Evolutionary conservation across 2,888 invertebrate species (phyloP), one percentile per base, ranked within the genome.

Genomic region (Gandaritis pyraliata): DNA sequence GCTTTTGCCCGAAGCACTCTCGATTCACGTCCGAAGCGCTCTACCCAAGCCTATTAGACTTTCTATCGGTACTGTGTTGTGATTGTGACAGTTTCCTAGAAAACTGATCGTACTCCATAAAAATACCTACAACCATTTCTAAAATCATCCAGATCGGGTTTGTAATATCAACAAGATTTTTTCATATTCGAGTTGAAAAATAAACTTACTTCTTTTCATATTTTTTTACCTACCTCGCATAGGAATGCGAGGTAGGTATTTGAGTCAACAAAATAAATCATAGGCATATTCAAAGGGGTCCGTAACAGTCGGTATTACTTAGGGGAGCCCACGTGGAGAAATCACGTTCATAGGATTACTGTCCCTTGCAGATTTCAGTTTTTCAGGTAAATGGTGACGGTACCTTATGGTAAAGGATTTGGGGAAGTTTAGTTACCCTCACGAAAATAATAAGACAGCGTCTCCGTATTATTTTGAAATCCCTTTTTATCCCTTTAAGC

Each of bases 281-380:
- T 36, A 56, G 23, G 45, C 30, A 57, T 51, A 49, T 50, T 41
- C 23, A 18, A 50, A 45, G 50, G 36, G 57, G 46, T 45, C 30
- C 45, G 33, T 30, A 50, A 43, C 43, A 43, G 55, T 36, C 16
- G n/a, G 33, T 53, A 53, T 50, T 39, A 50, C 62, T 58, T 55
- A 58, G 63, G 63, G 63, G 55, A 51, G 47, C 49, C 30, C 46
- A 54, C 71, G 63, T 57, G 63, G 65, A 67, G 64, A 78, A 77
- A 81, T 82, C 82, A 81, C 77, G 77, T 77, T 73, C 60, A 50
- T 63, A 65, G 77, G 75, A 78, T 77, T 76, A 77, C 73, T 51
- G 56, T 64, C 64, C 63, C 61, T 69, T 70, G 69, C 68, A 69
- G 68, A 69, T 66, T 72, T 66, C 70, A 43, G 71, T 72, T 71